phyloP scores from a whole-genome alignment of 2,797 vertebrate genomes.

The Nannoperca obscura region DNA sequence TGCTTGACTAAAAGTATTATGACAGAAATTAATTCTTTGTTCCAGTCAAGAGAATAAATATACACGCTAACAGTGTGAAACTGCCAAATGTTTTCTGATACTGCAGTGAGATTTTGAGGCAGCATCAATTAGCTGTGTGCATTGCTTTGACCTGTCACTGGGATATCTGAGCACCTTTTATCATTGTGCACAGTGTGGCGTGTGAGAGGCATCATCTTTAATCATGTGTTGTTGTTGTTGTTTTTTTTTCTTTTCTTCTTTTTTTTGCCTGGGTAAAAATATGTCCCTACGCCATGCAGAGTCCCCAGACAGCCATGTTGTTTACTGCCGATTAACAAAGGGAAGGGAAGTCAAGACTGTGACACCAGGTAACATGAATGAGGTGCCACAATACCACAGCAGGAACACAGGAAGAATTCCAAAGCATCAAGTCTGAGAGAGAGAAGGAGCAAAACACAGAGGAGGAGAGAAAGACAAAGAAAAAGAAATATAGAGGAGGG shows the following conservation, averaged over 20 bases:
- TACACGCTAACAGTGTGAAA: slow-evolving; percentile 68
- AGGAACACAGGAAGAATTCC: slow-evolving; percentile 71
- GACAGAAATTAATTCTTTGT: slow-evolving; percentile 53
- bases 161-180: slow-evolving; percentile 84
- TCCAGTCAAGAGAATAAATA: slow-evolving; percentile 68
- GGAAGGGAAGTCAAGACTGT: slow-evolving; percentile 83
- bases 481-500: slow-evolving; percentile 28
- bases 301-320: slow-evolving; percentile 87
- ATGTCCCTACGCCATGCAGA: slow-evolving; percentile 79
- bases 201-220: slow-evolving; percentile 84
- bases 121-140: slow-evolving; percentile 85
- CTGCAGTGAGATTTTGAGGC: slow-evolving; percentile 73
- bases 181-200: slow-evolving; percentile 78
- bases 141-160: slow-evolving; percentile 86
- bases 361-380: slow-evolving; percentile 83
- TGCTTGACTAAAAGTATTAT: slow-evolving; percentile 56
- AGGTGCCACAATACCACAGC: slow-evolving; percentile 77
- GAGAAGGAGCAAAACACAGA: slow-evolving; percentile 27
- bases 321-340: slow-evolving; percentile 90
- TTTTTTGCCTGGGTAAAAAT: slow-evolving; percentile 78
- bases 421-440: slow-evolving; percentile 64
- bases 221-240: slow-evolving; percentile 74
- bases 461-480: slow-evolving; percentile 32
- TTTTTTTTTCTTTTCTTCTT: slow-evolving; percentile 17
- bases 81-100: slow-evolving; percentile 75